phyloP scores from a whole-genome alignment of 2,797 vertebrate species.

The Xenentodon cancila region DNA sequence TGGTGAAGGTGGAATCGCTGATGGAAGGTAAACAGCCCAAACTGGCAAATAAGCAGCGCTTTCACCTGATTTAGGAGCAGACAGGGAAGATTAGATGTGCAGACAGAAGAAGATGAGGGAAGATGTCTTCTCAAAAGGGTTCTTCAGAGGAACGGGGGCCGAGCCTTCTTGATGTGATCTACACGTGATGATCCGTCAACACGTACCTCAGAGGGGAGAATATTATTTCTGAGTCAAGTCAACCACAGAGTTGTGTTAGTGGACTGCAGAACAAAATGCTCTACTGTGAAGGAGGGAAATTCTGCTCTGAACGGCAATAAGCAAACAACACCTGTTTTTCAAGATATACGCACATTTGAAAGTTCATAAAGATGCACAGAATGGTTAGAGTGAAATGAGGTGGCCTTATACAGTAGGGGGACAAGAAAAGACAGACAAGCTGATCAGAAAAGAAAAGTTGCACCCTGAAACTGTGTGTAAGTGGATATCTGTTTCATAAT shows the following conservation, averaged over 20 bases:
- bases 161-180: conserved; percentile 32
- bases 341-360: background rate
- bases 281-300: background rate
- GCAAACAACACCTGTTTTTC: background rate
- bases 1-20: conserved; percentile 34
- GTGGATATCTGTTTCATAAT: no score
- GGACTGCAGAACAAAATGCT: conserved; percentile 14
- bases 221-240: conserved; percentile 31
- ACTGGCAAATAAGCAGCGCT: conserved; percentile 56
- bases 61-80: conserved; percentile 53
- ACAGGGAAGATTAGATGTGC: conserved; percentile 59
- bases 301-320: background rate
- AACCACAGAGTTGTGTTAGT: conserved; percentile 10
- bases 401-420: no score
- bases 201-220: conserved; percentile 28
- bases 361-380: no score
- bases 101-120: conserved; percentile 48
- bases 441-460: no score
- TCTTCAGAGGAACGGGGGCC: conserved; percentile 36
- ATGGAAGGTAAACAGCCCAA: conserved; percentile 54
- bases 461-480: no score
- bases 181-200: conserved; percentile 36
- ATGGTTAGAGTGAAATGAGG: no score
- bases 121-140: conserved; percentile 48
- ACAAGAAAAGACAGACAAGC: no score